Evolutionary conservation across 2,888 invertebrate genomes (phyloP).

Genomic region (Incurvaria masculella): DNA sequence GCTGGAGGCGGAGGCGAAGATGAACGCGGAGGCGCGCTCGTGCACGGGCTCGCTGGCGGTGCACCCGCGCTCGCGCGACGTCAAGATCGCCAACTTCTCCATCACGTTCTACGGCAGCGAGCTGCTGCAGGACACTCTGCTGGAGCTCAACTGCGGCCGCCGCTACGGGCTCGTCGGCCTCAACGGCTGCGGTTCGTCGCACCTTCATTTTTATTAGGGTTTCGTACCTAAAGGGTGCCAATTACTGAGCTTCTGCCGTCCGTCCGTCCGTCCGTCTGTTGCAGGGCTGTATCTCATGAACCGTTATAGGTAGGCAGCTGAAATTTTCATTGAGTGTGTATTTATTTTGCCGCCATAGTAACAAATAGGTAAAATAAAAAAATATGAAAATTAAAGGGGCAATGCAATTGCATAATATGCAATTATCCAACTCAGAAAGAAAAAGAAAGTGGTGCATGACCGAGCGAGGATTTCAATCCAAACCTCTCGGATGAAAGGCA

Average conservation of each 20-base stretch:
- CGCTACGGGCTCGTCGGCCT: conserved; percentile 95
- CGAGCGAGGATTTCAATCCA: neutral
- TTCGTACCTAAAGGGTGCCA: too few species aligned
- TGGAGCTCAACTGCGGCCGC: conserved; percentile 96
- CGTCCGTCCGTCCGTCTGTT: too few species aligned
- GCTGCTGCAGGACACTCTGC: conserved; percentile 89
- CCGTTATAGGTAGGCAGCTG: too few species aligned
- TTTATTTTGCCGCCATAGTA: too few species aligned
- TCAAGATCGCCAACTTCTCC: conserved; percentile 94
- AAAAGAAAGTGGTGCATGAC: too few species aligned
- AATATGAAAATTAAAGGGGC: too few species aligned
- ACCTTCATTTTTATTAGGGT: too few species aligned
- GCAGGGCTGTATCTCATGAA: too few species aligned
- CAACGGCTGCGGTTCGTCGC: conserved; percentile 87
- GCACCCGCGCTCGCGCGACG: conserved; percentile 92
- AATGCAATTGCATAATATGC: neutral
- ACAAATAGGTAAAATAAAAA: too few species aligned
- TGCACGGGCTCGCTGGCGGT: conserved; percentile 95
- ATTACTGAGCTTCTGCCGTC: conserved; percentile 8
- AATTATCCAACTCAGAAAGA: too few species aligned
- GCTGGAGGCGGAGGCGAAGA: conserved; percentile 84
- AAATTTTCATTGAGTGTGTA: too few species aligned
- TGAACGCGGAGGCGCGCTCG: conserved; percentile 91
- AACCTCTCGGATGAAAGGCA: too few species aligned
- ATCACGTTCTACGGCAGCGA: conserved; percentile 98